Conservation (phyloP, 2,888 invertebrate species). For the Nasonovia ribisnigri region DNA sequence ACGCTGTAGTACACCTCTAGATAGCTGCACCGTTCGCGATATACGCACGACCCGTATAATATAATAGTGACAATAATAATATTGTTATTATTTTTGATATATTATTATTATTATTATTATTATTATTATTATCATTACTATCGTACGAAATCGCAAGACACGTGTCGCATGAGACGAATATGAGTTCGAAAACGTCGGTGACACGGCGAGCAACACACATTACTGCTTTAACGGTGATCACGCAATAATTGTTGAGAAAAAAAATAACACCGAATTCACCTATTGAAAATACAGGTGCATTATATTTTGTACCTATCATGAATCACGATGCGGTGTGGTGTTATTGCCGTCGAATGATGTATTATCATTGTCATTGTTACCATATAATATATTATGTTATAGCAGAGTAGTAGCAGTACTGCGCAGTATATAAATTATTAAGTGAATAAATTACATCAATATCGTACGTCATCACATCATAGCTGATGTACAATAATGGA, state of each 20-base stretch:
- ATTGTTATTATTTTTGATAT: neutral
- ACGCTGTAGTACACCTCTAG: neutral
- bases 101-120: no score
- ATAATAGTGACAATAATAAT: neutral
- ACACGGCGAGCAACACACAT: neutral
- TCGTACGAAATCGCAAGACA: neutral
- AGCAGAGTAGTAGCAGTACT: neutral
- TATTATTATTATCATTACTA: no score
- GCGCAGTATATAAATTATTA: neutral
- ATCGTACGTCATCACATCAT: neutral
- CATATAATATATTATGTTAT: no score
- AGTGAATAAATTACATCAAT: neutral
- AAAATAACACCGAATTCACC: neutral
- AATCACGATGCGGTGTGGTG: neutral
- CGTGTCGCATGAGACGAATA: neutral
- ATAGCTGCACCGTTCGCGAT: conserved; percentile 40
- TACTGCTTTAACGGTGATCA: neutral
- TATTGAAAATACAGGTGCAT: neutral
- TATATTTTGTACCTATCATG: neutral
- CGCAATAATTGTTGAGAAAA: neutral
- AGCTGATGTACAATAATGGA: neutral
- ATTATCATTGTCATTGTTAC: neutral
- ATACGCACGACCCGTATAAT: neutral
- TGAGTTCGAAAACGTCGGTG: neutral
- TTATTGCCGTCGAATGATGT: neutral